Conservation (phyloP, 2,113 vertebrate genomes). For the Thomomys bottae region DNA sequence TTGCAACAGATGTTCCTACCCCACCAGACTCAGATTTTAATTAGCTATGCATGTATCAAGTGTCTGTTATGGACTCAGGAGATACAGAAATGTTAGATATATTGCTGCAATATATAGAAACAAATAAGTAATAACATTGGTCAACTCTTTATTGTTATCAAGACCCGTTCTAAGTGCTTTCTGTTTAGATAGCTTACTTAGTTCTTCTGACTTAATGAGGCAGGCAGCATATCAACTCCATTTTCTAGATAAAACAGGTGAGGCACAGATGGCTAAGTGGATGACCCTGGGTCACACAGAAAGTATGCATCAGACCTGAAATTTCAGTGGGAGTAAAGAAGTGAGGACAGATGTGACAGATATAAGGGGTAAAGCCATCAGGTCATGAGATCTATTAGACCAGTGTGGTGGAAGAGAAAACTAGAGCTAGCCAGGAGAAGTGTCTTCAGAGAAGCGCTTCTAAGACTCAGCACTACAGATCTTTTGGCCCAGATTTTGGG, state of each 20-base stretch:
- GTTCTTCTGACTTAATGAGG: not conserved
- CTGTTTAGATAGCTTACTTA: not conserved
- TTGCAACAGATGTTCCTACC: not conserved
- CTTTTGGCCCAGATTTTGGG: not conserved
- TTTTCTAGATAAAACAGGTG: not conserved
- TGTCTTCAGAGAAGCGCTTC: not conserved
- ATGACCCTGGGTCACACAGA: not conserved
- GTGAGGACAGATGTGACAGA: not conserved
- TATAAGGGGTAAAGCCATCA: not conserved
- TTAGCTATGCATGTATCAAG: not conserved
- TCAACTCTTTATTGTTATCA: not conserved
- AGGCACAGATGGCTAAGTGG: not conserved
- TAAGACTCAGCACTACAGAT: not conserved
- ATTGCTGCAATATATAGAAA: not conserved
- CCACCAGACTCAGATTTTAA: not conserved
- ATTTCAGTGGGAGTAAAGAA: not conserved
- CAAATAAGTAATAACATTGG: not conserved
- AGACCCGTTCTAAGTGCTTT: not conserved
- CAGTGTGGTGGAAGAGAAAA: not conserved
- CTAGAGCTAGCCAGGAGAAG: not conserved
- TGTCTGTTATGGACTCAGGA: not conserved
- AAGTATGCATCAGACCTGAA: not conserved
- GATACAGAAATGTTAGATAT: not conserved
- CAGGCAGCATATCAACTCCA: not conserved
- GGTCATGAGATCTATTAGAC: fast-evolving